Percentiles rank a stretch among this genome's conserved stretches.
phyloP scores from a whole-genome alignment of 2,113 vertebrate species.

The Illadopsis cleaveri region DNA sequence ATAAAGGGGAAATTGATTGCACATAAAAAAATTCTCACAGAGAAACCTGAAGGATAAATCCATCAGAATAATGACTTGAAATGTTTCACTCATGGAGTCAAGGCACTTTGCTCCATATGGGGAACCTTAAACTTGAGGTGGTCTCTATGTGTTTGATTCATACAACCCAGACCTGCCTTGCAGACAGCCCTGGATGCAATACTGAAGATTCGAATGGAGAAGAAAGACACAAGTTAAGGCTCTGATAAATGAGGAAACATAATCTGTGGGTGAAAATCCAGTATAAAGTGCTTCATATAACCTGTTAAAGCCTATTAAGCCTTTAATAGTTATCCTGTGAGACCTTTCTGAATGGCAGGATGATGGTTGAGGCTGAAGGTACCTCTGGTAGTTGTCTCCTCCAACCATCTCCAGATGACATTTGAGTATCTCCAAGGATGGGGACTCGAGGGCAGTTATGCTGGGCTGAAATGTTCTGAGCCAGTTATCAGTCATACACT shows the following conservation, averaged over 20 bases:
- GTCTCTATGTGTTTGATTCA: not conserved
- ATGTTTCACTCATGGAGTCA: not conserved
- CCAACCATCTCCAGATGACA: not conserved
- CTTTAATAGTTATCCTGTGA: not conserved
- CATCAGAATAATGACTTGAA: not conserved
- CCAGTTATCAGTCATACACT: not conserved
- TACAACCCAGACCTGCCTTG: not conserved
- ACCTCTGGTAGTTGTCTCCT: not conserved
- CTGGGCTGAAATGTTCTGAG: not conserved
- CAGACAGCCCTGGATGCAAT: fast-evolving
- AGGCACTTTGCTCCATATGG: not conserved
- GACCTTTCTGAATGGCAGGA: no score
- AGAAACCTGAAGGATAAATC: not conserved
- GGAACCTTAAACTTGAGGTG: not conserved
- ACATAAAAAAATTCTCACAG: not conserved
- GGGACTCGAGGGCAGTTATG: fast-evolving
- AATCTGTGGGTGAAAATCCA: not conserved
- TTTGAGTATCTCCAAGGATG: not conserved
- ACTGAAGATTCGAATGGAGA: not conserved
- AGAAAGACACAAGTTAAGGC: not conserved
- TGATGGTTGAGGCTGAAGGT: not conserved
- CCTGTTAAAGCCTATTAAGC: not conserved
- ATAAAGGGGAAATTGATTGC: not conserved
- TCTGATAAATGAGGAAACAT: not conserved
- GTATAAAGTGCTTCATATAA: not conserved